A percentile compares a stretch with the other conserved stretches of the same genome.
These are phyloP conservation scores for Camelus bactrianus DNA, from an alignment of 2,113 vertebrate species.

Conservation along the genomic window DNA sequence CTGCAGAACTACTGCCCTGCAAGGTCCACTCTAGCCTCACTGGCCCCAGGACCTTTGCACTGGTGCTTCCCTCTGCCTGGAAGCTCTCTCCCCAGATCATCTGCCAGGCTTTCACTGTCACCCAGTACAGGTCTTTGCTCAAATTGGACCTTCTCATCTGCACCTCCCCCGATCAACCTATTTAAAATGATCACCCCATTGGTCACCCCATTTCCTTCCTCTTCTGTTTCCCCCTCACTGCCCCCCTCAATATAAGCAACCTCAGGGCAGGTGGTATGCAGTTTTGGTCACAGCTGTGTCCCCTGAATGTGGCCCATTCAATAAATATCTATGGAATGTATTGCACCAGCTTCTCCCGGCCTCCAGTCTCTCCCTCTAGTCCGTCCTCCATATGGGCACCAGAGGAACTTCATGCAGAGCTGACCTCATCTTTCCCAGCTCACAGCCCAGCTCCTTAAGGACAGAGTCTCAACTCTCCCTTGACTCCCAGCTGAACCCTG, in stretches of 20 bases:
- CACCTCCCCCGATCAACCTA: not conserved
- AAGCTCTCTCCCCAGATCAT: not conserved
- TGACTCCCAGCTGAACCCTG: no score
- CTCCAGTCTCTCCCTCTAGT: not conserved
- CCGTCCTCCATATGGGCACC: not conserved
- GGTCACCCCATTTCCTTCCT: not conserved
- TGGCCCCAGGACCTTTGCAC: not conserved
- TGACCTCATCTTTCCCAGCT: not conserved
- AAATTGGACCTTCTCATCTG: not conserved
- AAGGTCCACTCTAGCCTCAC: no score
- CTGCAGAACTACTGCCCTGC: not conserved
- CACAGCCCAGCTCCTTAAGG: not conserved
- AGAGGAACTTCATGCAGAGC: not conserved
- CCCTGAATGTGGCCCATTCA: not conserved
- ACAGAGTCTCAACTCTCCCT: no score
- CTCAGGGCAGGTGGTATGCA: not conserved
- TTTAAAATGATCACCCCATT: not conserved
- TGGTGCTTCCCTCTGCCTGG: not conserved
- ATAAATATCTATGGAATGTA: fast-evolving
- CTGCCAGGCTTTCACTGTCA: not conserved
- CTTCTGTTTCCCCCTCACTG: not conserved
- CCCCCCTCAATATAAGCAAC: not conserved
- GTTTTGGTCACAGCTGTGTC: not conserved
- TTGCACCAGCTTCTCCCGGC: not conserved
- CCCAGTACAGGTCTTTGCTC: not conserved